These are phyloP conservation scores for Sepiola atlantica DNA, from an alignment of 2,888 invertebrate genomes.

Conservation along the genomic window DNA sequence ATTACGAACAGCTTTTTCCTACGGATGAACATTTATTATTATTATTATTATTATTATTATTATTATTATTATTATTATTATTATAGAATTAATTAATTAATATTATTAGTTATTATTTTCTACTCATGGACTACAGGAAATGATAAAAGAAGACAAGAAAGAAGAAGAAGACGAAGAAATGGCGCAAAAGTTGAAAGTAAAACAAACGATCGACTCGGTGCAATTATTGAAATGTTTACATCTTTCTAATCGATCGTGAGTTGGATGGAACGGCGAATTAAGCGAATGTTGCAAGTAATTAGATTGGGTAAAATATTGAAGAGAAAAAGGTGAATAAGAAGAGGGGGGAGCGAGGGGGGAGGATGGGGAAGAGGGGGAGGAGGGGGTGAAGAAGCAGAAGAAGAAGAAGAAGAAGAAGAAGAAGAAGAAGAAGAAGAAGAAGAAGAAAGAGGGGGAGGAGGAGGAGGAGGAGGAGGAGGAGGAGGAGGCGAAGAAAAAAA, in stretches of 20 bases:
- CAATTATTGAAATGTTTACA: slow-evolving; percentile 15
- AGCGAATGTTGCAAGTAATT: not conserved
- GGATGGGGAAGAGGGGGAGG: too few species aligned
- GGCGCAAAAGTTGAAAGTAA: not conserved
- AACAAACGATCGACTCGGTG: not conserved
- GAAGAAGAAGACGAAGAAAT: too few species aligned
- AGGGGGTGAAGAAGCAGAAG: not conserved
- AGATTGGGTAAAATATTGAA: not conserved
- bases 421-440: not conserved
- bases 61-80: not conserved
- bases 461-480: too few species aligned
- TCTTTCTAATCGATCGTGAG: slow-evolving; percentile 32
- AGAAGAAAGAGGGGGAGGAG: not conserved
- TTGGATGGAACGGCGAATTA: slow-evolving; percentile 32
- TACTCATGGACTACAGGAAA: not conserved
- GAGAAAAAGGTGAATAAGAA: too few species aligned
- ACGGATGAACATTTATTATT: not conserved
- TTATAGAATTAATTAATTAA: not conserved
- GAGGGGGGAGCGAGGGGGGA: too few species aligned
- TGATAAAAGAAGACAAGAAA: rapidly evolving
- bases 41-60: not conserved
- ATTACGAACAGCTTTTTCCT: not conserved
- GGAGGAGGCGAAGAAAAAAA: too few species aligned
- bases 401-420: not conserved
- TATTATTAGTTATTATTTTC: not conserved